phyloP scores from a whole-genome alignment of 2,113 vertebrate species.

The Onychostruthus taczanowskii region DNA sequence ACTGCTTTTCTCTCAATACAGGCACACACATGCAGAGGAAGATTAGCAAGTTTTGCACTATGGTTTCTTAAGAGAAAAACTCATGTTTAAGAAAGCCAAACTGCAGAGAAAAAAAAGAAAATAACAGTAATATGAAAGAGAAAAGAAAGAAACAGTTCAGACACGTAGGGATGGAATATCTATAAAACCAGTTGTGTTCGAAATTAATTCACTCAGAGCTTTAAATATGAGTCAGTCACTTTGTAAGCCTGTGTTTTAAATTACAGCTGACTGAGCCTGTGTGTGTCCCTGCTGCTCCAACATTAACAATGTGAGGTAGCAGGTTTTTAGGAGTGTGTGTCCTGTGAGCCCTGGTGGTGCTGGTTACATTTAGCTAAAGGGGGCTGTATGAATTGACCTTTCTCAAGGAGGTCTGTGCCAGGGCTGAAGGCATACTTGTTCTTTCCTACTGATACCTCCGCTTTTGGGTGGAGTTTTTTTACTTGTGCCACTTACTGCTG shows the following conservation, averaged over 20 bases:
- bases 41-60: background rate
- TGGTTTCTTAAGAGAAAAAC: background rate
- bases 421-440: background rate
- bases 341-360: background rate
- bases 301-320: accelerated
- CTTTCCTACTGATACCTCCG: background rate
- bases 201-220: background rate
- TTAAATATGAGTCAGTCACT: background rate
- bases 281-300: background rate
- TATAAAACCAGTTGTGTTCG: background rate
- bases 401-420: background rate
- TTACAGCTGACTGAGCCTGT: background rate
- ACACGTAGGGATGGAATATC: background rate
- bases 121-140: background rate
- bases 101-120: background rate
- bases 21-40: background rate
- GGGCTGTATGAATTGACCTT: background rate
- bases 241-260: background rate
- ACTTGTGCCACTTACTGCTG: background rate
- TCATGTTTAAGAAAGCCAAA: background rate
- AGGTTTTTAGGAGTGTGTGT: background rate
- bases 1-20: background rate
- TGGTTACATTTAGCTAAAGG: background rate
- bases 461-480: background rate
- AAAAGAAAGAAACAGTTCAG: background rate